Conservation (phyloP, 2,113 vertebrate species). For the Osmerus eperlanus region DNA sequence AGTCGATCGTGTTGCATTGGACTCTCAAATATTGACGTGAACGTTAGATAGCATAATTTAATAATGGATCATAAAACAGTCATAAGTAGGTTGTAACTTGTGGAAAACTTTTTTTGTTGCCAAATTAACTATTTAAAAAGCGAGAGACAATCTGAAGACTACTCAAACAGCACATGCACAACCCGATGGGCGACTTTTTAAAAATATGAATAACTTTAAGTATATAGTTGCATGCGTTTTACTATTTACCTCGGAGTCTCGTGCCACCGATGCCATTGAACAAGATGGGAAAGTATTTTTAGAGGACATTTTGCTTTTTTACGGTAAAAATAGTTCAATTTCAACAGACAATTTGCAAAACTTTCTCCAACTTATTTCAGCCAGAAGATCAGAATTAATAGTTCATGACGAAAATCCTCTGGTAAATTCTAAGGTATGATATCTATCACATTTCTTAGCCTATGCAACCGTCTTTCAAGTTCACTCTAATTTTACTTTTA, state of each 20-base stretch:
- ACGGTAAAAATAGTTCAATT: conserved; percentile 58
- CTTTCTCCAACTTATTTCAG: conserved; percentile 59
- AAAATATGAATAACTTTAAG: conserved; percentile 11
- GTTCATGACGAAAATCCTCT: conserved; percentile 49
- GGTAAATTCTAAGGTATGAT: conserved; percentile 50
- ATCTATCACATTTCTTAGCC: neutral
- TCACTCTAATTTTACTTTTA: neutral
- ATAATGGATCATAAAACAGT: neutral
- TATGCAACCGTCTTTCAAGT: neutral
- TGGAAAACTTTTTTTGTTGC: too few species aligned
- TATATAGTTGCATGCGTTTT: conserved; percentile 5
- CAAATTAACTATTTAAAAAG: too few species aligned
- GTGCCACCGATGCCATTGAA: neutral
- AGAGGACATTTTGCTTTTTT: conserved; percentile 58
- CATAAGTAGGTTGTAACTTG: too few species aligned
- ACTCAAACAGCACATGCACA: neutral
- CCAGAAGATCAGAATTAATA: conserved; percentile 33
- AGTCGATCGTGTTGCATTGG: neutral
- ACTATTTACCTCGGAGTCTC: neutral
- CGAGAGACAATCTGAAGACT: neutral
- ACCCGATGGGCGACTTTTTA: neutral
- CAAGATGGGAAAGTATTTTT: conserved; percentile 27
- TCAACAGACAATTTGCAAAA: conserved; percentile 51
- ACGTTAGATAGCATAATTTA: neutral
- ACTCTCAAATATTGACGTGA: neutral